Evolutionary conservation across 2,113 vertebrate genomes (phyloP), one percentile per base, ranked within the genome.

Genomic region (Rhinolophus sinicus): DNA sequence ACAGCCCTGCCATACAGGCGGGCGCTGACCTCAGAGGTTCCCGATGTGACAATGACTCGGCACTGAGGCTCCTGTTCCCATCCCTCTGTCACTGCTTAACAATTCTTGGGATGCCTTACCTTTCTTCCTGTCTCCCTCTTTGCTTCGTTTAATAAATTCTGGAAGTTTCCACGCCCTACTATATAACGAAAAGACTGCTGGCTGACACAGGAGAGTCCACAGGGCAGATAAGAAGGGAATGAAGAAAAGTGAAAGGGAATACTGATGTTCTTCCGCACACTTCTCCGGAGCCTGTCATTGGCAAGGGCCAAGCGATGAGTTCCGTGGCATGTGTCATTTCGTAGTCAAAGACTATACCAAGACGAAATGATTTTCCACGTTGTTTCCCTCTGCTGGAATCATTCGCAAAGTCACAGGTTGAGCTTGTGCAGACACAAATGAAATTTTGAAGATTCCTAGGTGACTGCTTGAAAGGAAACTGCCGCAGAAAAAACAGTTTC

Each of bases 11-110:
- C 12, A 28, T 9, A 11, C 10, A 16, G 1, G 35, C 6, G 47
- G 13, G 0, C 0, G 0, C 13, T 80, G 1, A 30, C 24, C 10
- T 22, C 2, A 5, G 28, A 44, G 5, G 7, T 38, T n/a, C 50
- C 18, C 19, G 19, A 69, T 24, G 3, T 22, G 16, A 9, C 24
- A n/a, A 4, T 22, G 16, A 9, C 19, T 40, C 16, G 4, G 35
- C 14, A 26, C 7, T 2, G 6, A 13, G 7, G 2, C 12, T 52
- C 40, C 30, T n/a, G 11, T 44, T 10, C 35, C 35, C 19, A 30
- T 26, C 5, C 21, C 15, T 16, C 16, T 40, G 13, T 15, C 12
- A 26, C 19, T n/a, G 5, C 2, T 81, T 38, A 76, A 33, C 56
- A 92, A 50, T 33, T 26, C 2, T 35, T 56, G 14, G 16, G 6